Evolutionary conservation across 2,888 invertebrate genomes (phyloP).

Genomic region (Mimas tiliae): DNA sequence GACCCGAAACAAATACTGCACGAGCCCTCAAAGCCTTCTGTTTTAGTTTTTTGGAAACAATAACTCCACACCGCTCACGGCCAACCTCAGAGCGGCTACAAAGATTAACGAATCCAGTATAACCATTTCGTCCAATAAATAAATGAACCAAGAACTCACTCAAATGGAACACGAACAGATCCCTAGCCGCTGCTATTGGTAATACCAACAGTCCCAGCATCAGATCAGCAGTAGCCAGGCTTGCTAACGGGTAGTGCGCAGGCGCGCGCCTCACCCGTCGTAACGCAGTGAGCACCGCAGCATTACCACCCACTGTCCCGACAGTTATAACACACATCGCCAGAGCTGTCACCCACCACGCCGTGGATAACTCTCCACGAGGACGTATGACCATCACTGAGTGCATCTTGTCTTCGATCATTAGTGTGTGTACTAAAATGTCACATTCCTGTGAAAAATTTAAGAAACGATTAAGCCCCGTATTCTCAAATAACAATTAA

Average conservation of each 20-base stretch:
- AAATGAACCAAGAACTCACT: slow-evolving; percentile 49
- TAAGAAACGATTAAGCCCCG: no score
- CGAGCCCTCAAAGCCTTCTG: no score
- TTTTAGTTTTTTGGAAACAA: no score
- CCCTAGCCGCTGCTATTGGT: slow-evolving; percentile 83
- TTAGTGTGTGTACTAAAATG: not conserved
- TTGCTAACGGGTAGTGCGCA: slow-evolving; percentile 88
- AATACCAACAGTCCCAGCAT: slow-evolving; percentile 84
- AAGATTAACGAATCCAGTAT: no score
- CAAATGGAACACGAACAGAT: slow-evolving; percentile 79
- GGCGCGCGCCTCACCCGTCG: slow-evolving; percentile 69
- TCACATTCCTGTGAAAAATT: not conserved
- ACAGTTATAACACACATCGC: slow-evolving; percentile 54
- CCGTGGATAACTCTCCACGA: slow-evolving; percentile 52
- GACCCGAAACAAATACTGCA: no score
- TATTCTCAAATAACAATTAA: no score
- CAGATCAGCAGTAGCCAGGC: slow-evolving; percentile 87
- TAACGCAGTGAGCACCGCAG: slow-evolving; percentile 62
- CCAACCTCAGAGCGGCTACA: no score
- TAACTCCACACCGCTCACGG: no score
- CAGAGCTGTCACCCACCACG: slow-evolving; percentile 51
- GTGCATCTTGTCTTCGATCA: slow-evolving; percentile 26
- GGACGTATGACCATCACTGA: slow-evolving; percentile 42
- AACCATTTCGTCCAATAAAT: no score
- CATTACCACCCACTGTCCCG: slow-evolving; percentile 62